Percentiles rank a stretch among this genome's conserved stretches.
Conservation (phyloP, 37 sponge, comb jelly and placozoan species). For the Oscarella lobularis region DNA sequence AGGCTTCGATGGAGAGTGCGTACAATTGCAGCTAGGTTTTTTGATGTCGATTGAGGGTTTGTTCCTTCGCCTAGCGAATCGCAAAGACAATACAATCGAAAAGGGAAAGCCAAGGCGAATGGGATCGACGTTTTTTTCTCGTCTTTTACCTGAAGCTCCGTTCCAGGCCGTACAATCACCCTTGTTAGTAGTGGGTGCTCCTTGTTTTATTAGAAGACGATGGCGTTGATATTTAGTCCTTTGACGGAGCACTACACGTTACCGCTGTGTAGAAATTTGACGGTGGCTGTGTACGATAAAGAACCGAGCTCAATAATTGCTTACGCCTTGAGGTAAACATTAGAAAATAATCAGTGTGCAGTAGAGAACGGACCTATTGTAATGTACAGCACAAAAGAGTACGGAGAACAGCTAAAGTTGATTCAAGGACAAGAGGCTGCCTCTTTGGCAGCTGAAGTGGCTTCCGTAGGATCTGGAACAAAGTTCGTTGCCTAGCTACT, state of each 20-base stretch:
- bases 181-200: neutral
- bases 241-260: neutral
- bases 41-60: too few species aligned
- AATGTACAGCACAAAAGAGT: neutral
- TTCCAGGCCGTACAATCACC: neutral
- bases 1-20: too few species aligned
- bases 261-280: conserved; percentile 12
- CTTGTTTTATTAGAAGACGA: too few species aligned
- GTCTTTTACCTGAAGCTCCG: neutral
- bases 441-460: too few species aligned
- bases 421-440: too few species aligned
- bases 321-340: conserved; percentile 68
- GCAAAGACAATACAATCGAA: too few species aligned
- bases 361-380: too few species aligned
- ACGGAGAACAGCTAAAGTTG: neutral
- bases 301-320: conserved; percentile 96
- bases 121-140: neutral
- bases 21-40: too few species aligned
- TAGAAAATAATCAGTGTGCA: neutral
- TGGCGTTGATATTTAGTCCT: too few species aligned
- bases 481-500: too few species aligned
- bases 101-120: neutral
- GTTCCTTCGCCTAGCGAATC: too few species aligned
- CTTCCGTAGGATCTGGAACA: too few species aligned
- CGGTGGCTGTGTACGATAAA: conserved; percentile 76